These are phyloP conservation scores for Pseudorasbora parva DNA, from an alignment of 2,113 vertebrate species.

Conservation along the genomic window DNA sequence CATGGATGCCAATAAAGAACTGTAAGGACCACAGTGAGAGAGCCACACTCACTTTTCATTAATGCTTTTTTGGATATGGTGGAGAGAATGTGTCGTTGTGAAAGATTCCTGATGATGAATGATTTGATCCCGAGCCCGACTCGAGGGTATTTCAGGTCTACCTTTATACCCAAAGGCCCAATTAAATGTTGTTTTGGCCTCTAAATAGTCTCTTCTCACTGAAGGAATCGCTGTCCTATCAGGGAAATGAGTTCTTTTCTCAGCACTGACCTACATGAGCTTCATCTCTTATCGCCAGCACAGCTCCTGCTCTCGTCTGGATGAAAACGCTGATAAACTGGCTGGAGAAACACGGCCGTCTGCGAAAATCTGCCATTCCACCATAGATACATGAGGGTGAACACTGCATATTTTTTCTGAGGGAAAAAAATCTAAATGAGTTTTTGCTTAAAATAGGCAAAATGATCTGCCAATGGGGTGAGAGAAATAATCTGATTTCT, in stretches of 20 bases:
- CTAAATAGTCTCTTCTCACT: not conserved
- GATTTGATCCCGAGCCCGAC: not conserved
- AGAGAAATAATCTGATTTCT: no score
- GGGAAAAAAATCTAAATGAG: no score
- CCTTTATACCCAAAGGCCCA: slow-evolving; percentile 13
- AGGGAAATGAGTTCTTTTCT: slow-evolving; percentile 21
- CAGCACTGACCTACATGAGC: slow-evolving; percentile 18
- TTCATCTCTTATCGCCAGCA: not conserved
- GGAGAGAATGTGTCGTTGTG: not conserved
- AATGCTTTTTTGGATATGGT: not conserved
- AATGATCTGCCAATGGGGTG: no score
- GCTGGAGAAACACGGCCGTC: not conserved
- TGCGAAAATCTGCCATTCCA: not conserved
- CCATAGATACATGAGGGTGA: not conserved
- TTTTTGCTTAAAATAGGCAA: no score
- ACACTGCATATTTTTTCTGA: no score
- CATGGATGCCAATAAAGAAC: no score
- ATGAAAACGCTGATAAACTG: not conserved
- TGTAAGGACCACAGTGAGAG: no score
- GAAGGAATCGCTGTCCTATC: not conserved
- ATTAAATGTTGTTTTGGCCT: slow-evolving; percentile 5
- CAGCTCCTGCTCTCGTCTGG: slow-evolving; percentile 1
- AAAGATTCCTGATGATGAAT: slow-evolving; percentile 59
- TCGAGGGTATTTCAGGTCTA: not conserved
- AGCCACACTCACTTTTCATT: not conserved